phyloP scores from a whole-genome alignment of 2,888 invertebrate species.

The Stenchaetothrips biformis region DNA sequence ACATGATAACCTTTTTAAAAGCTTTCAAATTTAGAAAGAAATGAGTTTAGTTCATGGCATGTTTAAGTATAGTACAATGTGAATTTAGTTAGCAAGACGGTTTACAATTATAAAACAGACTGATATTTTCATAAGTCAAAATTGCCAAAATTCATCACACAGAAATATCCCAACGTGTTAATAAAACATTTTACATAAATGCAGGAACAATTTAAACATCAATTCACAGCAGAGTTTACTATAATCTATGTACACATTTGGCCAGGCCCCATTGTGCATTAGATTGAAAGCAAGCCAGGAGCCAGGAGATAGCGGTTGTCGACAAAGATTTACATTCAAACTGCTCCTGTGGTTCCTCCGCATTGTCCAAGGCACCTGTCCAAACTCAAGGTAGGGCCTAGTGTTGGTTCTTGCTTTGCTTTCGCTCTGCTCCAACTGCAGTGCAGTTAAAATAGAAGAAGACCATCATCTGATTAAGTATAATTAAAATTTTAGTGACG shows the following conservation, averaged over 20 bases:
- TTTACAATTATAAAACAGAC: conserved; percentile 12
- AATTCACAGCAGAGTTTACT: neutral
- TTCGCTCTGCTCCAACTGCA: too few relatives aligned
- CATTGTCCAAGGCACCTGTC: neutral
- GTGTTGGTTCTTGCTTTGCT: too few relatives aligned
- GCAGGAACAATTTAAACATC: neutral
- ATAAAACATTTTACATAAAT: neutral
- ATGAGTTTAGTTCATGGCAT: neutral
- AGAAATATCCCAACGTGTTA: neutral
- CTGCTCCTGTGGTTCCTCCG: neutral
- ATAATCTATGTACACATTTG: conserved; percentile 2
- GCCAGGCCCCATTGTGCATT: neutral
- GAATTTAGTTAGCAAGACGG: conserved; percentile 7
- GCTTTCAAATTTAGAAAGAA: neutral
- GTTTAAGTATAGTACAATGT: conserved; percentile 16
- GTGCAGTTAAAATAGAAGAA: too few relatives aligned
- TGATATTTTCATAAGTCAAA: neutral
- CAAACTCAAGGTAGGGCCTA: too few relatives aligned
- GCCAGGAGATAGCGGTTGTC: neutral
- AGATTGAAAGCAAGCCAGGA: neutral
- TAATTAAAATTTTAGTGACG: neutral
- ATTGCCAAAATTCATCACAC: neutral
- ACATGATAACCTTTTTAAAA: neutral
- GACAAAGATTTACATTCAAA: neutral
- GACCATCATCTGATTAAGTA: too few relatives aligned